These are phyloP conservation scores for Malacoraja senta DNA, from an alignment of 2,797 vertebrate species.

Conservation along the genomic window DNA sequence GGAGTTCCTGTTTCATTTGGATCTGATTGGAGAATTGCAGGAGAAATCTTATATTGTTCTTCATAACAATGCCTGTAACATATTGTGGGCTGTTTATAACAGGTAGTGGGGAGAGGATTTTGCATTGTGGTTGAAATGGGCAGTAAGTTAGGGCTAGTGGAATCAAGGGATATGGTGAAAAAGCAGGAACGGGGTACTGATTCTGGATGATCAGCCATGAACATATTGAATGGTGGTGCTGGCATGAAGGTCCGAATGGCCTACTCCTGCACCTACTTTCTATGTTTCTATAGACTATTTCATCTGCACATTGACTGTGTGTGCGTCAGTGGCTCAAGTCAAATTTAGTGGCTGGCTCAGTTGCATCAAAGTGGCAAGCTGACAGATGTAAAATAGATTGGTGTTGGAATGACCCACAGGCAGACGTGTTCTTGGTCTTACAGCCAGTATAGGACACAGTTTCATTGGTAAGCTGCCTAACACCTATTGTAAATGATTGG, in stretches of 20 bases:
- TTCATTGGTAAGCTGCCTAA: not conserved
- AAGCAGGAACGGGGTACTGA: no score
- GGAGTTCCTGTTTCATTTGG: not conserved
- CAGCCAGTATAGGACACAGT: not conserved
- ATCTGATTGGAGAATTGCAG: not conserved
- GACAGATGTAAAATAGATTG: not conserved
- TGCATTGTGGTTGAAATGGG: not conserved
- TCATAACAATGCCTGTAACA: not conserved
- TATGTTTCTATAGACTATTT: not conserved
- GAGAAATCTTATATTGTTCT: not conserved
- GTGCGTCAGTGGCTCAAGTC: no score
- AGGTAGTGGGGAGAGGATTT: not conserved
- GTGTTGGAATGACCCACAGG: not conserved
- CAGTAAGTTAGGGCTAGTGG: not conserved
- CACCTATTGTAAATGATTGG: not conserved
- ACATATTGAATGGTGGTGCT: no score
- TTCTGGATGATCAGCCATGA: no score
- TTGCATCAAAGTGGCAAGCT: not conserved
- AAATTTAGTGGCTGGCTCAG: not conserved
- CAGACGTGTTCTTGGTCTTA: not conserved
- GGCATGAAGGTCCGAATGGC: no score
- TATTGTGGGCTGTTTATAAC: not conserved
- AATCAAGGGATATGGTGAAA: no score
- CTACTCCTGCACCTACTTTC: no score
- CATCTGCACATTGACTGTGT: no score